Evolutionary conservation across 64 coral and sea anemone genomes (phyloP), one percentile per base, ranked within the genome.

Genomic region (Porites australiensis): DNA sequence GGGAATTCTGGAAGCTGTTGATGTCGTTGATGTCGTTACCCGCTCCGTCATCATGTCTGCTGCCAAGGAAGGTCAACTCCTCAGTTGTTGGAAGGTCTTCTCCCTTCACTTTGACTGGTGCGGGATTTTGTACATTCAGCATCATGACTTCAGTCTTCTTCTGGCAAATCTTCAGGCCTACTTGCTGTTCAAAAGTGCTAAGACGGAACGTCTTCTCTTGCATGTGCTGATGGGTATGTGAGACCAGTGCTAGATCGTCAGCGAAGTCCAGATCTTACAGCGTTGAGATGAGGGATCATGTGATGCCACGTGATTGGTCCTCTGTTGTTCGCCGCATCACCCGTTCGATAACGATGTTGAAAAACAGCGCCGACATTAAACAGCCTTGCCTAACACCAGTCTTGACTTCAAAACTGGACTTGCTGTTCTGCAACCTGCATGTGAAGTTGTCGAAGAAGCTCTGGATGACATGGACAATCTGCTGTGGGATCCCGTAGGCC

Each of bases 181-280:
- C 77, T 86, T 73, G 90, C 4, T 87, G 77, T 11, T 68, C 13
- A 21, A 19, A 83, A 47, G 21, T 82, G 49, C 72, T 12, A 2
- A 70, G 54, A 10, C 88, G 55, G 50, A 69, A 27, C 6, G 74
- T 79, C 58, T 87, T 87, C 72, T 79, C 51, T 49, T 93, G 91
- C 5, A 93, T 70, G 66, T 66, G 91, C 8, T 62, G 2, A 68
- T n/a, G 82, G 12, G 10, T 87, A 60, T 12, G 27, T 8, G 79
- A 92, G 7, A 92, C 3, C 16, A 85, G 6, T 46, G 80, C 67
- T 15, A 86, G 14, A 86, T 92, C 80, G 16, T 92, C 90, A n/a
- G 80, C 73, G 64, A 89, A 77, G 61, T 89, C 55, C 6, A 89
- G 44, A 46, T 86, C 82, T 69, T 86, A 62, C 46, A 86, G 48